phyloP scores from a whole-genome alignment of 30 jellyfish, hydroid and myxozoan genomes.

The Turritopsis dohrnii region DNA sequence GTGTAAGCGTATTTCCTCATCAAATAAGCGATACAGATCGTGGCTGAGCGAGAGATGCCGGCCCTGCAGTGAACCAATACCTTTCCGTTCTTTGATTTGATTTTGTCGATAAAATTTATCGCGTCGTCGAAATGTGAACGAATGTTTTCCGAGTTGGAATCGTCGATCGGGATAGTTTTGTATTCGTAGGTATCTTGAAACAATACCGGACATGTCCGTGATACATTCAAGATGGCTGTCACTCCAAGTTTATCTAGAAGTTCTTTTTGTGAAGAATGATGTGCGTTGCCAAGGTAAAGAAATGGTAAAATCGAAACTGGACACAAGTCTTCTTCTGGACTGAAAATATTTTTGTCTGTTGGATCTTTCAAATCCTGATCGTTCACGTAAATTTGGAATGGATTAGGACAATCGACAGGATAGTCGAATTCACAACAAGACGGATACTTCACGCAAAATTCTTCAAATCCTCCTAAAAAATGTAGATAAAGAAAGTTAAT shows the following conservation, averaged over 20 bases:
- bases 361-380: conserved; percentile 38
- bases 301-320: conserved; percentile 70
- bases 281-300: conserved; percentile 68
- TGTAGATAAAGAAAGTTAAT: neutral
- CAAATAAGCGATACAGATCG: conserved; percentile 74
- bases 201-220: conserved; percentile 46
- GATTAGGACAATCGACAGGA: conserved; percentile 16
- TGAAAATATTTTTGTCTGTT: conserved; percentile 41
- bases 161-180: conserved; percentile 69
- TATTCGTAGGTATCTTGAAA: conserved; percentile 42
- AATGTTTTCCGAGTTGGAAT: conserved; percentile 52
- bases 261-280: conserved; percentile 56
- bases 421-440: conserved; percentile 35
- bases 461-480: conserved; percentile 49
- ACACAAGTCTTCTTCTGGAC: conserved; percentile 35
- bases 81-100: conserved; percentile 48
- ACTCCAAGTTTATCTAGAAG: conserved; percentile 61
- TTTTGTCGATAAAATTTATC: conserved; percentile 45
- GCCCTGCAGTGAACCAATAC: conserved; percentile 84
- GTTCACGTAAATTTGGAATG: neutral
- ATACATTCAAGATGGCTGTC: conserved; percentile 69
- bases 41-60: conserved; percentile 79
- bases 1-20: conserved; percentile 29
- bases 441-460: conserved; percentile 35
- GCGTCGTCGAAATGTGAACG: conserved; percentile 62